A percentile compares a stretch with the other conserved stretches of the same genome.
These are phyloP conservation scores for Colius striatus DNA, from an alignment of 2,113 vertebrate species.

Conservation along the genomic window DNA sequence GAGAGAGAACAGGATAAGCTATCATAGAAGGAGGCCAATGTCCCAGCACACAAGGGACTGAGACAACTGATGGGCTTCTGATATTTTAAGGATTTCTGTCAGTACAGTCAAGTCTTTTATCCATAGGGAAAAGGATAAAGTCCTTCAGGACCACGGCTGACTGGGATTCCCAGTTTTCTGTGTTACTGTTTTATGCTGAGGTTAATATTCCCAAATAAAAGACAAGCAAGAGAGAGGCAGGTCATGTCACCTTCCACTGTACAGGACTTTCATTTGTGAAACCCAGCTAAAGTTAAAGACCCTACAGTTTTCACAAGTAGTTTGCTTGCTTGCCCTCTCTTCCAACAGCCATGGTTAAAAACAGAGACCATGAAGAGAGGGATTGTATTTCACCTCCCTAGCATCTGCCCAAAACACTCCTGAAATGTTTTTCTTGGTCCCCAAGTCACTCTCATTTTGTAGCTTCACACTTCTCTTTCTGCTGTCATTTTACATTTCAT, in stretches of 20 bases:
- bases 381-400: not conserved
- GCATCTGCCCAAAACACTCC: not conserved
- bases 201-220: not conserved
- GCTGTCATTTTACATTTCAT: constrained; percentile 18
- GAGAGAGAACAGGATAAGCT: not conserved
- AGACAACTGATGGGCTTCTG: not conserved
- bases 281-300: not conserved
- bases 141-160: not conserved
- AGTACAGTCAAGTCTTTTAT: not conserved
- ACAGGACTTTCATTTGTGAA: not conserved
- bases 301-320: not conserved
- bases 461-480: not conserved
- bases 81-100: not conserved
- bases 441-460: not conserved
- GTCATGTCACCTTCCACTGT: not conserved
- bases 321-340: not conserved
- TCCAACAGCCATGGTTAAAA: not conserved
- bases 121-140: not conserved
- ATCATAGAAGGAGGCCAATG: not conserved
- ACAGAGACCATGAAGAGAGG: not conserved
- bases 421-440: not conserved
- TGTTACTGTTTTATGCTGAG: not conserved
- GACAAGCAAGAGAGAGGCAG: not conserved
- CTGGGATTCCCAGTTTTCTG: not conserved
- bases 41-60: not conserved